phyloP scores from a whole-genome alignment of 2,888 invertebrate species.

The Dynastes hyllus region DNA sequence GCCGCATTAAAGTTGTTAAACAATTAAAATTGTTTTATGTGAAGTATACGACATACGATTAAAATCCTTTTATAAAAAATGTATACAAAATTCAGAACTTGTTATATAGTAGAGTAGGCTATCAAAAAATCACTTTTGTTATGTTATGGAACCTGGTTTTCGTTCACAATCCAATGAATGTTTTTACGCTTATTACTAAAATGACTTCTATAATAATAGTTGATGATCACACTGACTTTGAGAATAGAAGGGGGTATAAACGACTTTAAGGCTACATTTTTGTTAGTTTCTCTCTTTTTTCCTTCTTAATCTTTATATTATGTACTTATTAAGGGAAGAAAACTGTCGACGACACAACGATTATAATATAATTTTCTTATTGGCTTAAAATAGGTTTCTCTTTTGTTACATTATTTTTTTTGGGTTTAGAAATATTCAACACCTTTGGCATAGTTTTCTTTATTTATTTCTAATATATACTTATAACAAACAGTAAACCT shows the following conservation, averaged over 20 bases:
- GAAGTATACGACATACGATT: background rate
- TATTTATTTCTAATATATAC: conserved; percentile 12
- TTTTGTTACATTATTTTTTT: conserved; percentile 36
- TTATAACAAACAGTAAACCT: conserved; percentile 16
- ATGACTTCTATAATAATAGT: conserved; percentile 9
- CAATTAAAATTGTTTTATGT: too few species aligned
- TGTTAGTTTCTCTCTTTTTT: conserved; percentile 23
- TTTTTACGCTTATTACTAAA: background rate
- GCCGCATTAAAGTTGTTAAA: conserved; percentile 3
- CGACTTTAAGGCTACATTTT: conserved; percentile 50
- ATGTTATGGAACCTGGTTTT: conserved; percentile 23
- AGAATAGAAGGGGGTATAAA: conserved; percentile 37
- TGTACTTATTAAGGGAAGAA: conserved; percentile 20
- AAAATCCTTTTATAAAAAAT: conserved; percentile 31
- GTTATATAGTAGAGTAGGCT: conserved; percentile 23
- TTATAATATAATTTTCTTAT: conserved; percentile 33
- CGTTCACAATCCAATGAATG: conserved; percentile 27
- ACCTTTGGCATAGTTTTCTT: conserved; percentile 45
- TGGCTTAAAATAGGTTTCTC: conserved; percentile 36
- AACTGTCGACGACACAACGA: conserved; percentile 38
- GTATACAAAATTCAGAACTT: conserved; percentile 32
- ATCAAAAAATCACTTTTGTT: conserved; percentile 31
- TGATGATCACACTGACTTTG: conserved; percentile 50
- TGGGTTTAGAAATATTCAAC: conserved; percentile 31
- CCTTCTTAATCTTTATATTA: conserved; percentile 38